Evolutionary conservation across 2,797 vertebrate species (phyloP).

Genomic region (Linurgus olivaceus): DNA sequence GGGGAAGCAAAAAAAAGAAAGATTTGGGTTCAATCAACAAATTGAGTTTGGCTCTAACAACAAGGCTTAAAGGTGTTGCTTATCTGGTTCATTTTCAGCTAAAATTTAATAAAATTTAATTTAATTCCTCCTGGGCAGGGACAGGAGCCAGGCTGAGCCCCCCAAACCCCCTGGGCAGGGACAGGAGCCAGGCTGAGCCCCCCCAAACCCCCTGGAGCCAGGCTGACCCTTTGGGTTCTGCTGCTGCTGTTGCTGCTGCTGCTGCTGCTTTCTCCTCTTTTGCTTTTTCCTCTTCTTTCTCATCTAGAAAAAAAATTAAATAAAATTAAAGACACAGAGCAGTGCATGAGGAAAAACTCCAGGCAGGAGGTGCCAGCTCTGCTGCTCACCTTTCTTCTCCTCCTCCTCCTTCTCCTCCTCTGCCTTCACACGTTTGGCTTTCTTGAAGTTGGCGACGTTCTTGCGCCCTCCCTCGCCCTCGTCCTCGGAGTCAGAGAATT

Average conservation of each 20-base stretch:
- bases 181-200: too few species aligned
- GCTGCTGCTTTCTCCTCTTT: slow-evolving; percentile 87
- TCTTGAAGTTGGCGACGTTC: slow-evolving; percentile 92
- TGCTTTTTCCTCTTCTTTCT: slow-evolving; percentile 91
- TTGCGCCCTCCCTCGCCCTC: slow-evolving; percentile 92
- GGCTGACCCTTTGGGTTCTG: slow-evolving; percentile 87
- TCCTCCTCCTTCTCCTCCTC: slow-evolving; percentile 93
- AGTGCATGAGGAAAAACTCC: not conserved
- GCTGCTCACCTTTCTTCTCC: slow-evolving; percentile 91
- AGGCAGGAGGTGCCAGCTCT: not conserved
- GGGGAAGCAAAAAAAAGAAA: slow-evolving; percentile 5
- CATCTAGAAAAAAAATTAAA: slow-evolving; percentile 73
- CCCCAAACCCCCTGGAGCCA: not conserved
- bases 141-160: too few species aligned
- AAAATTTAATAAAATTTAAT: not conserved
- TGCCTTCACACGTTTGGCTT: slow-evolving; percentile 90
- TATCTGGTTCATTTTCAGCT: rapidly evolving
- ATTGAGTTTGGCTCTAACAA: rapidly evolving
- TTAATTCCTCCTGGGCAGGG: too few species aligned
- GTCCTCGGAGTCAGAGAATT: slow-evolving; percentile 96
- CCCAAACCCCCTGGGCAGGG: too few species aligned
- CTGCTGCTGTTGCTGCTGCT: not conserved
- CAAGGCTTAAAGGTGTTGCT: not conserved
- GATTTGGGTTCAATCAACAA: not conserved
- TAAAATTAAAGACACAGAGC: not conserved